These are phyloP conservation scores for Catharus minimus DNA, from an alignment of 2,113 vertebrate species.

Conservation along the genomic window DNA sequence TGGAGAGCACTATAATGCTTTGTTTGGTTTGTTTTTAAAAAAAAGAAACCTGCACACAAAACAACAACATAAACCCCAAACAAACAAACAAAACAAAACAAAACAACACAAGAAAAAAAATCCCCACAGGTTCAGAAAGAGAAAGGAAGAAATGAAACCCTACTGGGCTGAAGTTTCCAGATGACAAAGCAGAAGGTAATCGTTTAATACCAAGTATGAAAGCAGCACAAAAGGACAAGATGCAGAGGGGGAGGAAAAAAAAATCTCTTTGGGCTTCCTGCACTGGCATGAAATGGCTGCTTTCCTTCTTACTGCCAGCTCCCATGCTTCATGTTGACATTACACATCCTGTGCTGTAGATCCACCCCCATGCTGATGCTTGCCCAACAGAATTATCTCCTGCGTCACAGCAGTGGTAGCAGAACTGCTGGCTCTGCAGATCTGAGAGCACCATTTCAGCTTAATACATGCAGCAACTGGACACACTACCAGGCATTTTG, in stretches of 20 bases:
- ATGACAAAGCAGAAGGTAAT: conserved; percentile 70
- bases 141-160: conserved; percentile 55
- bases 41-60: background rate
- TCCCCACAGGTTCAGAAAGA: conserved; percentile 46
- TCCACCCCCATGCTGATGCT: conserved; percentile 87
- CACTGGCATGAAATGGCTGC: conserved; percentile 84
- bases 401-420: conserved; percentile 92
- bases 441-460: conserved; percentile 86
- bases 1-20: conserved; percentile 38
- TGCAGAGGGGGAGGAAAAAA: conserved; percentile 11
- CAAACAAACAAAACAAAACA: background rate
- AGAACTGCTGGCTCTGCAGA: conserved; percentile 86
- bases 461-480: conserved; percentile 67
- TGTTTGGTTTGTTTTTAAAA: background rate
- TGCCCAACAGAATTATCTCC: conserved; percentile 96
- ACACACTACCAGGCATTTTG: conserved; percentile 54
- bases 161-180: conserved; percentile 60
- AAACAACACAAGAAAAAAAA: background rate
- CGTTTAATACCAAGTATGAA: conserved; percentile 57
- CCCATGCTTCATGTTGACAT: conserved; percentile 86
- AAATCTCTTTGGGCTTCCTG: conserved; percentile 75
- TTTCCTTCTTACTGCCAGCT: conserved; percentile 82
- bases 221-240: conserved; percentile 71
- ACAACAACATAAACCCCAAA: background rate
- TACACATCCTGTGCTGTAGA: conserved; percentile 87